phyloP scores from a whole-genome alignment of 2,888 invertebrate species.

The Saturnia pavonia region DNA sequence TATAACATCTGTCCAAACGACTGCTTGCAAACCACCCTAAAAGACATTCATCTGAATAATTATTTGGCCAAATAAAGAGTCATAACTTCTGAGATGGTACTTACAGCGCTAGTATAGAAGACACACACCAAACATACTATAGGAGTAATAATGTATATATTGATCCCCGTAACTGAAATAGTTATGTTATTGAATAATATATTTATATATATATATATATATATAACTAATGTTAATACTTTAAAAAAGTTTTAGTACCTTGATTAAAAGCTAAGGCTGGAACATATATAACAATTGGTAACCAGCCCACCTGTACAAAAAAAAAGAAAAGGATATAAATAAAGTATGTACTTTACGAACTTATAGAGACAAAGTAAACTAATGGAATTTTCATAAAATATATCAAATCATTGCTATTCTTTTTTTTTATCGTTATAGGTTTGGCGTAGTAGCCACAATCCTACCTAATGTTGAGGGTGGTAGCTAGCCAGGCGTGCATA shows the following conservation, averaged over 20 bases:
- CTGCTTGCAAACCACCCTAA: slow-evolving; percentile 90
- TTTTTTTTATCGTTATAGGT: too few relatives aligned
- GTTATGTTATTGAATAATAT: not conserved
- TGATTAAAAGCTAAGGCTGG: slow-evolving; percentile 91
- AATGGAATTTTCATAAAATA: too few relatives aligned
- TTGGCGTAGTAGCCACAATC: too few relatives aligned
- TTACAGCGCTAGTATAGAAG: slow-evolving; percentile 92
- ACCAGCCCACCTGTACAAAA: slow-evolving; percentile 85
- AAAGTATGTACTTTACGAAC: not conserved
- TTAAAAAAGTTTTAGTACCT: slow-evolving; percentile 71
- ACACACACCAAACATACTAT: slow-evolving; percentile 92
- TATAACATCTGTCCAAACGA: slow-evolving; percentile 91
- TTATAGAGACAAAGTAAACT: not conserved
- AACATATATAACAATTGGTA: slow-evolving; percentile 90
- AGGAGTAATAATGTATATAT: slow-evolving; percentile 90
- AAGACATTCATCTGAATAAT: slow-evolving; percentile 6
- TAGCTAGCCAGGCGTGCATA: too few relatives aligned
- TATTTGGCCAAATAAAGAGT: not conserved
- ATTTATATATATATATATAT: not conserved
- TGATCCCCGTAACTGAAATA: slow-evolving; percentile 88
- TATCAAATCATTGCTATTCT: too few relatives aligned
- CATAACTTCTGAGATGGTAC: slow-evolving; percentile 44
- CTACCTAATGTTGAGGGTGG: too few relatives aligned
- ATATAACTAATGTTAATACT: not conserved
- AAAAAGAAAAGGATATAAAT: not conserved